A percentile compares a stretch with the other conserved stretches of the same genome.
Evolutionary conservation across 2,797 vertebrate genomes (phyloP).

Genomic region (Cynopterus sphinx): DNA sequence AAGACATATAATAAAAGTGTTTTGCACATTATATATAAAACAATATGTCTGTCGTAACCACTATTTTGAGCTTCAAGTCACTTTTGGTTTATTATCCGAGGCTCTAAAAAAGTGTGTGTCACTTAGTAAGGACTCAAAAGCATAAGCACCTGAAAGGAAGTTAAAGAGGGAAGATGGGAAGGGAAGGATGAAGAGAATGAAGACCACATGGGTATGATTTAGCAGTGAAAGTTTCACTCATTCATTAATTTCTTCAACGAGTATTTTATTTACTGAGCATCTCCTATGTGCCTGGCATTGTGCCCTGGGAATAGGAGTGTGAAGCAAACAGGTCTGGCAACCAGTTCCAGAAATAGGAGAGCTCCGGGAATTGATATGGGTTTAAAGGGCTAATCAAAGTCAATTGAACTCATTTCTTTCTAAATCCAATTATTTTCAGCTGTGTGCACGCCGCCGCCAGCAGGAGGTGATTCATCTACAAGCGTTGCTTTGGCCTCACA

Average conservation of each 20-base stretch:
- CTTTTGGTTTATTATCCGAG: neutral
- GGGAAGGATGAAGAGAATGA: neutral
- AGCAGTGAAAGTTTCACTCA: neutral
- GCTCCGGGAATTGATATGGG: neutral
- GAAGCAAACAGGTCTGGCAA: neutral
- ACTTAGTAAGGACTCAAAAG: neutral
- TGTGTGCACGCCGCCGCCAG: neutral
- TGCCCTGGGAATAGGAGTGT: neutral
- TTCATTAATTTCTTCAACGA: neutral
- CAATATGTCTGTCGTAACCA: neutral
- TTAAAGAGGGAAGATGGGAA: neutral
- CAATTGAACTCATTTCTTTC: neutral
- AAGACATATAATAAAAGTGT: neutral
- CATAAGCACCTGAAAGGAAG: neutral
- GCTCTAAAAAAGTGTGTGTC: neutral
- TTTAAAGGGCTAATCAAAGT: conserved; percentile 6
- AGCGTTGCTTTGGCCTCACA: neutral
- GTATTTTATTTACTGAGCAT: neutral
- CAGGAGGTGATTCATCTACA: neutral
- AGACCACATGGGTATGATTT: neutral
- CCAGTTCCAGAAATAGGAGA: neutral
- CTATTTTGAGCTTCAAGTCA: neutral
- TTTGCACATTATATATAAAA: neutral
- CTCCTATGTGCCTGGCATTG: neutral
- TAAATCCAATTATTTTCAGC: conserved; percentile 13